phyloP scores from a whole-genome alignment of 2,113 vertebrate genomes.

The Bos taurus region DNA sequence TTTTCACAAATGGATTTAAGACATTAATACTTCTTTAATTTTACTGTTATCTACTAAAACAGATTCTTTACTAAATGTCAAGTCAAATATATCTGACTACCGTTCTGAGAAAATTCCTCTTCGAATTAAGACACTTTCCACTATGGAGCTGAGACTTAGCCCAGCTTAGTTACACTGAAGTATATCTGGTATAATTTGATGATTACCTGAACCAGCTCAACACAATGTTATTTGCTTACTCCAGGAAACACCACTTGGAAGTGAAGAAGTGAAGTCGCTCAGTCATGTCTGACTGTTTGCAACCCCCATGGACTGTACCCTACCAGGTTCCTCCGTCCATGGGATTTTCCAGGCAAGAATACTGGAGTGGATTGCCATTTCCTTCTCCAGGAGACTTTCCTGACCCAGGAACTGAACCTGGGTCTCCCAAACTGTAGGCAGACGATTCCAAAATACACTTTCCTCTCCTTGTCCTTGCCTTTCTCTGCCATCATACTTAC shows the following conservation, averaged over 20 bases:
- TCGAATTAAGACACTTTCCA: neutral
- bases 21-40: neutral
- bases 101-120: neutral
- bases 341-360: neutral
- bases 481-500: neutral
- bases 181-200: neutral
- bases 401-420: neutral
- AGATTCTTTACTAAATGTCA: neutral
- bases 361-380: neutral
- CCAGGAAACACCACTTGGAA: neutral
- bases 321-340: neutral
- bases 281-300: neutral
- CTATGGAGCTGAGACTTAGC: neutral
- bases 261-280: neutral
- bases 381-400: neutral
- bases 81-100: neutral
- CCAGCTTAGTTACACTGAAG: neutral
- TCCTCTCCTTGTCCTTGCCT: neutral
- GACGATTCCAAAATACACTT: neutral
- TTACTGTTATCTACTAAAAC: neutral
- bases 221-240: neutral
- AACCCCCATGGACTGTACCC: neutral
- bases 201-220: neutral
- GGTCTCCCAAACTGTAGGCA: neutral
- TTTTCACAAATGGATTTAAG: neutral